Evolutionary conservation across 2,113 vertebrate genomes (phyloP).

Genomic region (Brachirus orientalis): DNA sequence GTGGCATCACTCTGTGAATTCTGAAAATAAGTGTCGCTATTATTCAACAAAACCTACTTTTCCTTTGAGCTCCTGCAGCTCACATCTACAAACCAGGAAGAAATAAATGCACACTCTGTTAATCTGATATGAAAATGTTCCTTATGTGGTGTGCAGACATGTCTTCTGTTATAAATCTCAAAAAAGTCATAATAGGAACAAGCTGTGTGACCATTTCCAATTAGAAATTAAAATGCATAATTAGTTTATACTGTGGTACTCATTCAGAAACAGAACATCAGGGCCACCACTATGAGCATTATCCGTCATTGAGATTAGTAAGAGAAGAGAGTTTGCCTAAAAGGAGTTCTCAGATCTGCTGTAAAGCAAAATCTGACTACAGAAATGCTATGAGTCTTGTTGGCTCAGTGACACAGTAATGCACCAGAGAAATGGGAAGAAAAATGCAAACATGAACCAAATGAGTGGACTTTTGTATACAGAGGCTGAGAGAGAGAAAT

Average conservation of each 20-base stretch:
- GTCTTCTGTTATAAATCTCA: conserved; percentile 5
- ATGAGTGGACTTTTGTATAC: conserved; percentile 12
- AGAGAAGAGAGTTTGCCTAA: conserved; percentile 1
- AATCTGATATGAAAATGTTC: not conserved
- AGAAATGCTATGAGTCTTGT: conserved; percentile 12
- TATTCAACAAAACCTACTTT: conserved; percentile 24
- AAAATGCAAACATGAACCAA: conserved; percentile 31
- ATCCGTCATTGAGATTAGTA: not conserved
- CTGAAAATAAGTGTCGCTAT: conserved; percentile 11
- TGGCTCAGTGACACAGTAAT: conserved; percentile 12
- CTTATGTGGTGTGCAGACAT: not conserved
- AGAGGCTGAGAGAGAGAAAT: conserved; percentile 6
- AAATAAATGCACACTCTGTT: not conserved
- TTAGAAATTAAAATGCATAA: conserved; percentile 3
- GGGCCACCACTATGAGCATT: conserved; percentile 1
- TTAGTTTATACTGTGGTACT: conserved; percentile 10
- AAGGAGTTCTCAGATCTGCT: conserved; percentile 5
- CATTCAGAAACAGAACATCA: conserved; percentile 8
- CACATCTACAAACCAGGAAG: conserved; percentile 3
- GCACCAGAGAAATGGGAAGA: conserved; percentile 1
- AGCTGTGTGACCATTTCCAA: conserved; percentile 10
- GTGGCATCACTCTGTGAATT: not conserved
- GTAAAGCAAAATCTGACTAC: conserved; percentile 20
- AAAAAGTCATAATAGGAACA: not conserved
- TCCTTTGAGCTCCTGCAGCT: conserved; percentile 17